A percentile compares a stretch with the other conserved stretches of the same genome.
Conservation (phyloP, 1,140 invertebrate species). For the Cydia amplana region DNA sequence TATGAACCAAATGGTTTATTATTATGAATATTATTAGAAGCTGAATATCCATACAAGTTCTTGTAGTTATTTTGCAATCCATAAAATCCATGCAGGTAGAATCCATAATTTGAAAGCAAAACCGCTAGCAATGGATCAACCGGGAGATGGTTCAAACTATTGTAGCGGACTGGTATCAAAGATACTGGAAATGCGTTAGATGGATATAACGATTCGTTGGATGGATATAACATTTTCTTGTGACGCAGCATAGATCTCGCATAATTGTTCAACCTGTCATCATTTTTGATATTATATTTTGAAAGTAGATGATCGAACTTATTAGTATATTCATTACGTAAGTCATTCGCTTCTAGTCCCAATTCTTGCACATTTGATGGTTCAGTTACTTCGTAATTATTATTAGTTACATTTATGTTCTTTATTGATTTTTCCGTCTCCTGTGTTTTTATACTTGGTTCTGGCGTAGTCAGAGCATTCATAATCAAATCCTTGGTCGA, state of each 20-base stretch:
- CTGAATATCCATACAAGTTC: conserved; percentile 81
- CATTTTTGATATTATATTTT: not conserved
- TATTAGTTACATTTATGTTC: not conserved
- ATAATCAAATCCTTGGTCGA: not conserved
- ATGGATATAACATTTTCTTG: not conserved
- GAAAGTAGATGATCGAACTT: not conserved
- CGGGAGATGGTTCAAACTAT: conserved; percentile 79
- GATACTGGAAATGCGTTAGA: not conserved
- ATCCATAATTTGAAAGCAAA: conserved; percentile 82
- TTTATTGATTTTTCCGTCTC: not conserved
- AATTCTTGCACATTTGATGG: not conserved
- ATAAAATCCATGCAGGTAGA: conserved; percentile 75
- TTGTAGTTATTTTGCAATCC: conserved; percentile 63
- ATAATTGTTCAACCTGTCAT: conserved; percentile 13
- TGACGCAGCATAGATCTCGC: not conserved
- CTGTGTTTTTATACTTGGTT: not conserved
- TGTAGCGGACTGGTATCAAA: conserved; percentile 55
- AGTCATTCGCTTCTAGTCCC: not conserved
- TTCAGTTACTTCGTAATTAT: conserved; percentile 12
- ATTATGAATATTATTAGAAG: conserved; percentile 83
- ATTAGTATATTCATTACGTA: not conserved
- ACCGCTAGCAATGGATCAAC: conserved; percentile 81
- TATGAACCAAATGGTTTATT: conserved; percentile 82
- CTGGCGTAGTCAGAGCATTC: not conserved
- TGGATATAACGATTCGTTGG: not conserved